These are phyloP conservation scores for Drosophila longiperda DNA, from an alignment of 2,888 invertebrate species.

Conservation along the genomic window DNA sequence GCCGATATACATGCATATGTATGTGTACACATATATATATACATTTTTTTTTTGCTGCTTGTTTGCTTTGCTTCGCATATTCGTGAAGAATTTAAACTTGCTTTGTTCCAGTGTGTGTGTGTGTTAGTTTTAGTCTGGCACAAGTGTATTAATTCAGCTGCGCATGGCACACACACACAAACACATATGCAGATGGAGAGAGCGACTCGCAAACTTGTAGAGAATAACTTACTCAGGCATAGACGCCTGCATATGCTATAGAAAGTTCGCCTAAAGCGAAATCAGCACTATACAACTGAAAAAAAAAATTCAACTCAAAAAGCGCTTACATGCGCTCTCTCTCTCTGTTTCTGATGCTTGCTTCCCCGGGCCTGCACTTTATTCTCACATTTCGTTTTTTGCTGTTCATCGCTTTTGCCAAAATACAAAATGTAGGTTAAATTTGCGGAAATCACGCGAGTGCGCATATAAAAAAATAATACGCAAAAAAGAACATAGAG, in stretches of 20 bases:
- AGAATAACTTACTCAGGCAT: slow-evolving; percentile 21
- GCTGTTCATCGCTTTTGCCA: slow-evolving; percentile 46
- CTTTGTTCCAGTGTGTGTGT: slow-evolving; percentile 23
- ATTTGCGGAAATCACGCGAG: slow-evolving; percentile 76
- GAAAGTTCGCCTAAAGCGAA: slow-evolving; percentile 31
- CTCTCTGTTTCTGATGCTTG: not conserved
- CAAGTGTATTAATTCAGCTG: slow-evolving; percentile 69
- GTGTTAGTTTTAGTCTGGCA: slow-evolving; percentile 40
- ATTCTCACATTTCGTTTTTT: slow-evolving; percentile 44
- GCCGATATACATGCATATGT: slow-evolving; percentile 9
- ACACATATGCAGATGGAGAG: slow-evolving; percentile 1
- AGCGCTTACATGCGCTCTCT: not conserved
- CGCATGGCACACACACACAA: slow-evolving; percentile 42
- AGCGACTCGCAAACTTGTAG: slow-evolving; percentile 1
- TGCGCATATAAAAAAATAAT: slow-evolving; percentile 49
- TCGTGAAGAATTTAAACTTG: slow-evolving; percentile 49
- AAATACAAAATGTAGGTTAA: slow-evolving; percentile 74
- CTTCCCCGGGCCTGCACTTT: slow-evolving; percentile 45
- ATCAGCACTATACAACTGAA: slow-evolving; percentile 26
- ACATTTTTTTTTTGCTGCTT: slow-evolving; percentile 57
- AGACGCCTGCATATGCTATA: slow-evolving; percentile 45
- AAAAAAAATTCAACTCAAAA: slow-evolving; percentile 27
- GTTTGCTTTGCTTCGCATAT: slow-evolving; percentile 72
- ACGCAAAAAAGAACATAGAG: slow-evolving; percentile 36
- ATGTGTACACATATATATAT: slow-evolving; percentile 9